phyloP scores from a whole-genome alignment of 2,113 vertebrate species.

The Oncorhynchus keta region DNA sequence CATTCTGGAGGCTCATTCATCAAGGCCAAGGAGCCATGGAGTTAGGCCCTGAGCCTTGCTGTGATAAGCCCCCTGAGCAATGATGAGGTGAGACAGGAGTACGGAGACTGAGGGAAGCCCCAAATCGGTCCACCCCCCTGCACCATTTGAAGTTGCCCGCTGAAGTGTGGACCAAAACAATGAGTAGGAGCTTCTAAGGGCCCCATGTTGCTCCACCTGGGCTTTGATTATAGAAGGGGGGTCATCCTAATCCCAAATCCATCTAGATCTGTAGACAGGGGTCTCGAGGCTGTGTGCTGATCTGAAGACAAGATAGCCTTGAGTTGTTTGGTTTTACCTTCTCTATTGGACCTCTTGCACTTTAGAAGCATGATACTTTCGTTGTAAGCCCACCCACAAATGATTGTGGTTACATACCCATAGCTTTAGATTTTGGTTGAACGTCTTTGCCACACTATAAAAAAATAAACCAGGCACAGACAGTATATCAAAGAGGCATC shows the following conservation, averaged over 20 bases:
- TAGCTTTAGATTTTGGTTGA: constrained; percentile 26
- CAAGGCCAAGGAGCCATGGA: constrained; percentile 15
- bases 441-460: constrained; percentile 28
- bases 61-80: constrained; percentile 34
- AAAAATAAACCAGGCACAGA: constrained; percentile 39
- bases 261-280: constrained; percentile 10
- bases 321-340: neutral
- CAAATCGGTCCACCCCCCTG: neutral
- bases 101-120: constrained; percentile 1
- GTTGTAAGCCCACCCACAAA: neutral
- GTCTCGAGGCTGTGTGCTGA: constrained; percentile 3
- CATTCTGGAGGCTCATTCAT: constrained; percentile 39
- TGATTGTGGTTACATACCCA: neutral
- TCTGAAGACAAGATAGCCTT: neutral
- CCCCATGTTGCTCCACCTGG: constrained; percentile 14
- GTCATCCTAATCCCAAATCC: constrained; percentile 14
- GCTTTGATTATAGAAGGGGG: neutral
- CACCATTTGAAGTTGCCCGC: constrained; percentile 15
- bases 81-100: constrained; percentile 45
- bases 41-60: constrained; percentile 24
- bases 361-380: no score
- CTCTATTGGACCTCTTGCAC: neutral
- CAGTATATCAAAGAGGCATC: constrained; percentile 48
- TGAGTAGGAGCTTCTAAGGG: constrained; percentile 22
- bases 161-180: constrained; percentile 42